These are phyloP conservation scores for Arnoldichthys spilopterus DNA, from an alignment of 2,797 vertebrate species.

Conservation along the genomic window DNA sequence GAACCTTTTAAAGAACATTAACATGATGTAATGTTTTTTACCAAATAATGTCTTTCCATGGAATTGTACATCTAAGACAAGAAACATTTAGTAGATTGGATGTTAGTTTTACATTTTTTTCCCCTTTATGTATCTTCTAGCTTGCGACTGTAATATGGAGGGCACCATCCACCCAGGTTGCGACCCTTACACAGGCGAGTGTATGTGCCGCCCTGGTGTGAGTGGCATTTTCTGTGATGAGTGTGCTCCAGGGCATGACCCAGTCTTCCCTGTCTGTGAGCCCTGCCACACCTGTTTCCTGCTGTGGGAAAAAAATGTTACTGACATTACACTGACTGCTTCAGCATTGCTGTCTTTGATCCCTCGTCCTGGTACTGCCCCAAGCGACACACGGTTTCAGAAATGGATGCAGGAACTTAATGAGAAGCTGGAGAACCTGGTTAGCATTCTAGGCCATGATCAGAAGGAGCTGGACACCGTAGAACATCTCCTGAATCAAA, in stretches of 20 bases:
- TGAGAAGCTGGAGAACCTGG: conserved; percentile 69
- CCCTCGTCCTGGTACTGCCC: conserved; percentile 34
- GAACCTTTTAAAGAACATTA: too few species aligned
- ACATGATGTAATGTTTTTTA: too few species aligned
- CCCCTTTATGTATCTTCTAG: conserved; percentile 66
- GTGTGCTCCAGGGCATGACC: conserved; percentile 73
- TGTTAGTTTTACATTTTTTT: too few species aligned
- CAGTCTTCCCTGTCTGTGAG: conserved; percentile 80
- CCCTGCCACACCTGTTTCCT: conserved; percentile 83
- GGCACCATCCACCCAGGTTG: conserved; percentile 80
- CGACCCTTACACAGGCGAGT: conserved; percentile 80
- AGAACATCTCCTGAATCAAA: conserved; percentile 71
- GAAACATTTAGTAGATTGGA: background rate
- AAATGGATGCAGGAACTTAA: conserved; percentile 73
- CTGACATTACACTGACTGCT: conserved; percentile 67
- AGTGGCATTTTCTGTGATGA: conserved; percentile 79
- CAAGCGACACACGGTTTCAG: conserved; percentile 58
- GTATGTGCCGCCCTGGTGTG: conserved; percentile 78
- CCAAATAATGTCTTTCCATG: background rate
- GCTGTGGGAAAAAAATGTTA: conserved; percentile 75
- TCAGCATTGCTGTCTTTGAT: conserved; percentile 63
- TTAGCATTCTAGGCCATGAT: conserved; percentile 71
- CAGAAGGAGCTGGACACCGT: conserved; percentile 64
- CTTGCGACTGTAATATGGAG: conserved; percentile 81
- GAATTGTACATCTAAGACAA: background rate